Evolutionary conservation across 1,140 invertebrate genomes (phyloP), one percentile per base, ranked within the genome.

Genomic region (Diorhabda sublineata): DNA sequence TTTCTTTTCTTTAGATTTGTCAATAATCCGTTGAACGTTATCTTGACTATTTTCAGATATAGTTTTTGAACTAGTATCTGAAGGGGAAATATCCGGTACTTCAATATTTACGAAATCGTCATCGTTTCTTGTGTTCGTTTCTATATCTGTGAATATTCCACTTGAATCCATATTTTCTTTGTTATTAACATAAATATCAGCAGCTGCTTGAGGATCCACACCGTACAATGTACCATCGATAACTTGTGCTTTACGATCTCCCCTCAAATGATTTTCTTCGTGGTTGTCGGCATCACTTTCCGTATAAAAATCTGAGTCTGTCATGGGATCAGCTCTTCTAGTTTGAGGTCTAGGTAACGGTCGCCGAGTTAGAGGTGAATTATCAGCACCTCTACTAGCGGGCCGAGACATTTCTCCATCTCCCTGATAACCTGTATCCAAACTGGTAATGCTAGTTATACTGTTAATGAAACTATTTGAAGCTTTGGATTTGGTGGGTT

Each of bases 221-320:
- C 91, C 91, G 75, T 94, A 94, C 0, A 94, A 80, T 3, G 91
- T 92, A 2, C 92, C 92, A 80, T 94, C 92, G 56, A 93, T 94
- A 4, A 93, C 90, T 80, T 91, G 90, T 9, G 90, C 91, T 66
- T 83, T 82, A 11, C 90, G 83, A 77, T 93, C 91, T 4, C 85
- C 79, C 65, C 86, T 81, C 69, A 86, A 72, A 78, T 89, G 81
- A 80, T 89, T 83, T 42, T 93, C 90, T 69, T 93, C 91, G 79
- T 90, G 86, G 2, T 87, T 88, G 78, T 94, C 92, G 0, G 91
- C 91, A 82, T 94, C 92, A 74, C 90, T 92, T 82, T 94, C 92
- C 4, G 92, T 94, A 76, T 93, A 94, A 79, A 94, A 94, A 78
- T 94, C 92, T 0, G 92, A 94, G 81, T 94, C 92, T 0, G 92